Base-by-base conservation (phyloP, 2,113 vertebrate genomes). In the Phycodurus eques region DNA sequence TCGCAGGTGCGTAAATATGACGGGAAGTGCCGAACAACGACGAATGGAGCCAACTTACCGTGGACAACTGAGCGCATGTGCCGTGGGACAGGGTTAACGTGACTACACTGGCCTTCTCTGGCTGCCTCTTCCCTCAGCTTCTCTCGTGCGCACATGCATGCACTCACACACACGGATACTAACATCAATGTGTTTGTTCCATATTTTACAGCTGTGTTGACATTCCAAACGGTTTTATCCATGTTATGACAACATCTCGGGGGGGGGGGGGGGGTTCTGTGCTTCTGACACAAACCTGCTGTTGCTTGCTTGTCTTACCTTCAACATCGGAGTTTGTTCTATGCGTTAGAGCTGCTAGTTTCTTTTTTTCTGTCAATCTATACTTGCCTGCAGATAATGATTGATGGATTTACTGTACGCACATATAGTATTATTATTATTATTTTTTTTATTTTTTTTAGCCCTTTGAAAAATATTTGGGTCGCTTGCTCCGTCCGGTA, bases 151-250 rank as follows among this genome's bases (percentile, higher is more conserved):
- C 72, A 73, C 39, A 72, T 27, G 1, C 27, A 27, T 27, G 27
- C 27, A 27, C 27, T 27, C 54, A 69, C 43, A 67, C 67, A 49
- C 51, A 79, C 51, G 57, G 51, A 67, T 31, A 65, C 75, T 39
- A 39, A 54, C 70, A 54, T 46, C 65, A 72, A 56, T 42, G 77
- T 51, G 46, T 78, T 77, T 77, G 60, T 59, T 73, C 67, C 46
- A 42, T 15, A n/a, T 76, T 68, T 70, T 73, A 56, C 71, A 22
- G 14, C 31, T 42, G 43, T 83, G 83, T 79, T 86, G 74, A 85
- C 77, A 79, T 75, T 85, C 75, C 35, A 14, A 68, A 46, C 73
- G 57, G 68, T 76, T 79, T 83, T 77, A 74, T 80, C 59, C 74
- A 75, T 68, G 68, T 68, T 77, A 72, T 71, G 61, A 67, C 70